These are phyloP conservation scores for Naja naja DNA, from an alignment of 2,113 vertebrate species.

Conservation along the genomic window DNA sequence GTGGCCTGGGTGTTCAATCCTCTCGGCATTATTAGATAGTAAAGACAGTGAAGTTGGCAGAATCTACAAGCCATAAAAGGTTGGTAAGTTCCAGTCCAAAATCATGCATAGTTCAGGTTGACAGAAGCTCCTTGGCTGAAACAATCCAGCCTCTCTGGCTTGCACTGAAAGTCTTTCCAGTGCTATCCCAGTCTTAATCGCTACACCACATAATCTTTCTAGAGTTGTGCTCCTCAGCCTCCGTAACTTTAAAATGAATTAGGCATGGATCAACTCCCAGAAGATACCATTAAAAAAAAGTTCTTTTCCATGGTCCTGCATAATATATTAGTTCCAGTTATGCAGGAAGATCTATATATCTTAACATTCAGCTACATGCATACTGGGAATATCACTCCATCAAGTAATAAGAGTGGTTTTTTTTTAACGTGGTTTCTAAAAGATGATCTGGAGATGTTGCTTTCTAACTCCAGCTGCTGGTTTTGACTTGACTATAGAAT, in stretches of 20 bases:
- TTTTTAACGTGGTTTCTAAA: neutral
- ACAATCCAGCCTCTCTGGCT: neutral
- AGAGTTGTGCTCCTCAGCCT: neutral
- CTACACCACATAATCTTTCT: neutral
- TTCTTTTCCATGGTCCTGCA: neutral
- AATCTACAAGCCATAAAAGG: too few relatives aligned
- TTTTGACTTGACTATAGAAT: neutral
- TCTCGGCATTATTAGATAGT: too few relatives aligned
- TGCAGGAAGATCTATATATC: neutral
- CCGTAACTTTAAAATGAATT: neutral
- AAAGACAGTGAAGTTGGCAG: too few relatives aligned
- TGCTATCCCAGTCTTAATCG: neutral
- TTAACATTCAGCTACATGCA: neutral
- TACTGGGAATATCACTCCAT: neutral
- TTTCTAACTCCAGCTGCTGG: neutral
- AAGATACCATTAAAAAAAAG: neutral
- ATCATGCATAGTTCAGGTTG: too few relatives aligned
- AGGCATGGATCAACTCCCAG: neutral
- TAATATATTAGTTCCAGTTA: neutral
- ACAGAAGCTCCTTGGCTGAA: neutral
- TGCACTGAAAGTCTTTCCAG: neutral
- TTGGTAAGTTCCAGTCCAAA: too few relatives aligned
- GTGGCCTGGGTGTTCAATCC: too few relatives aligned
- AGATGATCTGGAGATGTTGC: neutral
- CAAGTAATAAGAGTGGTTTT: neutral